These are phyloP conservation scores for Pomatorhinus ruficollis DNA, from an alignment of 2,113 vertebrate genomes.

Conservation along the genomic window DNA sequence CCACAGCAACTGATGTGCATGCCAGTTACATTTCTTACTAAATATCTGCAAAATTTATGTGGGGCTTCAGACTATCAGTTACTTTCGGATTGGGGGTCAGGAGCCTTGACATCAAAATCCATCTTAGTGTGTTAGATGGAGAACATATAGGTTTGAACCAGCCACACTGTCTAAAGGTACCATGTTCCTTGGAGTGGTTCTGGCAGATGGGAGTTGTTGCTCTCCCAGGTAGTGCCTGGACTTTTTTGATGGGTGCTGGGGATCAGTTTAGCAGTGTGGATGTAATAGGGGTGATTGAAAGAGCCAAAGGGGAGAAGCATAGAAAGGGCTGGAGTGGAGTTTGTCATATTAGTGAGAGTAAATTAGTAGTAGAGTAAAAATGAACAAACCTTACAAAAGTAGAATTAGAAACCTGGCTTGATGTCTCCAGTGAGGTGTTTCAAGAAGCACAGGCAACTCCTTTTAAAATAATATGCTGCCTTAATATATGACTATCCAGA, in stretches of 20 bases:
- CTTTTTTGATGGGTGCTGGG: fast-evolving
- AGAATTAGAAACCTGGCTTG: not conserved
- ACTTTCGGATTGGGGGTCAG: fast-evolving
- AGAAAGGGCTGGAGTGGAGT: not conserved
- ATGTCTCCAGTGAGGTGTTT: not conserved
- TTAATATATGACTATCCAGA: not conserved
- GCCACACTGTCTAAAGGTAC: not conserved
- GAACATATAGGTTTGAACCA: not conserved
- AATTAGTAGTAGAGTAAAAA: not conserved
- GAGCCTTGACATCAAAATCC: not conserved
- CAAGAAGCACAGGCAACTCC: not conserved
- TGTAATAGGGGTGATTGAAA: not conserved
- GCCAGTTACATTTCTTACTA: not conserved
- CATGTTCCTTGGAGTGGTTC: fast-evolving
- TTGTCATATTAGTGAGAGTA: not conserved
- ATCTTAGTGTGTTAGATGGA: not conserved
- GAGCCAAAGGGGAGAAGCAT: not conserved
- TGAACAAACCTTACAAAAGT: not conserved
- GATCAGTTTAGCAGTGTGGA: not conserved
- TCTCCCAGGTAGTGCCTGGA: not conserved
- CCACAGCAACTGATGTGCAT: not conserved
- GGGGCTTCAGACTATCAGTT: not conserved
- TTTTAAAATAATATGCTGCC: not conserved
- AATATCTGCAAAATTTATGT: not conserved
- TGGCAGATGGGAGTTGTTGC: fast-evolving